Conservation (phyloP, 2,113 vertebrate species). For the Chlamydotis undulata region DNA sequence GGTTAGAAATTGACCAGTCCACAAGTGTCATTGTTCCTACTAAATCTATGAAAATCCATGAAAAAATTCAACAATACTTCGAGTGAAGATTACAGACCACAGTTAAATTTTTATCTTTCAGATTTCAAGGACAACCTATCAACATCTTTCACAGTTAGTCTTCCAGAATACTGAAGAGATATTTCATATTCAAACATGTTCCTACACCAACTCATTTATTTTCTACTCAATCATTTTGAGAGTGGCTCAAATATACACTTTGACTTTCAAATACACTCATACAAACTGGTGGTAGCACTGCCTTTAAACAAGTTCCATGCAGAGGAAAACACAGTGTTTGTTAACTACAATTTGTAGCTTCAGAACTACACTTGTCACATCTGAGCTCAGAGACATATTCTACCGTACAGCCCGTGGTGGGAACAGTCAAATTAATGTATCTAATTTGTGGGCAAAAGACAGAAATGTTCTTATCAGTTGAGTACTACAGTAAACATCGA, state of each 20-base stretch:
- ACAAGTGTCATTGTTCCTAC: background rate
- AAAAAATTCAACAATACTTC: background rate
- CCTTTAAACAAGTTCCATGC: background rate
- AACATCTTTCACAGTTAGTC: background rate
- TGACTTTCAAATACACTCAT: background rate
- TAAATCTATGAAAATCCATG: background rate
- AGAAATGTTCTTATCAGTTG: background rate
- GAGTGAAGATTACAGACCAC: background rate
- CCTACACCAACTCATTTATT: background rate
- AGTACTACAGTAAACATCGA: background rate
- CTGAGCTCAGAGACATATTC: background rate
- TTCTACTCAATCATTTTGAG: background rate
- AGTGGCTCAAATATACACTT: background rate
- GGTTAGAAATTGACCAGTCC: background rate
- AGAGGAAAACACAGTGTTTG: background rate
- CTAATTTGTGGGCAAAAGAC: background rate
- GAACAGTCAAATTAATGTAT: background rate
- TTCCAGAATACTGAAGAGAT: background rate
- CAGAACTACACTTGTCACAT: background rate
- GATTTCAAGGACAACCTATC: background rate
- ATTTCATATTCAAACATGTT: background rate
- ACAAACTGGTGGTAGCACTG: background rate
- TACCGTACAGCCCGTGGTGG: fast-evolving
- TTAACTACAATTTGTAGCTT: background rate
- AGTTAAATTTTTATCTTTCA: background rate